Base-by-base conservation (phyloP, 2,797 vertebrate species). In the Podargus strigoides region DNA sequence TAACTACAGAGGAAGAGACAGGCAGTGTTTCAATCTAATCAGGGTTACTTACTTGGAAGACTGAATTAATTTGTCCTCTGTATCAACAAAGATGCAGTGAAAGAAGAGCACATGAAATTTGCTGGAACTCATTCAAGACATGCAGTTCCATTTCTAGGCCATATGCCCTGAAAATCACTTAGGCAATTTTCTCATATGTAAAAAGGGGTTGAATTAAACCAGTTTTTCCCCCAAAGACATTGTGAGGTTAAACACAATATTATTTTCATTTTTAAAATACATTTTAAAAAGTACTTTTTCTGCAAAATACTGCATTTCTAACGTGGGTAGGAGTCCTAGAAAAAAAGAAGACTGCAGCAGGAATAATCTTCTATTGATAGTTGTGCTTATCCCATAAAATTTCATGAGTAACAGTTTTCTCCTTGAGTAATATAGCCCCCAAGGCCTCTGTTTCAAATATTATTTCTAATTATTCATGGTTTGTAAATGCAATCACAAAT, bases 381-480 rank as follows among this genome's bases (percentile, higher is more conserved):
- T 49, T 80, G 44, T 10, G 0, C 72, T 91, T 94, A 70, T 92
- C 63, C 83, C 81, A 91, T 74, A 94, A 97, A 97, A 96, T 96
- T 96, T 97, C 91, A 96, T 68, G 87, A 95, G 58, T 77, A 86
- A 84, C 77, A 94, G 66, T 96, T 95, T 96, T 94, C 83, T 91
- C 58, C 58, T 93, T 92, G 82, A 97, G 95, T 96, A 95, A 96
- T 97, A 95, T 85, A 96, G 76, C 85, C 94, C 93, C 94, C 89
- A 95, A 97, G 92, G 83, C 87, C 72, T 96, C 96, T 97, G 91
- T 95, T 97, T 97, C 93, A 96, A 95, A 97, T 97, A 97, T 94
- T 93, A 97, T 97, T 97, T 95, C 93, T 96, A 98, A 98, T 97
- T 97, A 97, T 97, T 97, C 92, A 83, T 95, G 81, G 68, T 74